Evolutionary conservation across 2,113 vertebrate genomes (phyloP).

Genomic region (Climacteris rufus): DNA sequence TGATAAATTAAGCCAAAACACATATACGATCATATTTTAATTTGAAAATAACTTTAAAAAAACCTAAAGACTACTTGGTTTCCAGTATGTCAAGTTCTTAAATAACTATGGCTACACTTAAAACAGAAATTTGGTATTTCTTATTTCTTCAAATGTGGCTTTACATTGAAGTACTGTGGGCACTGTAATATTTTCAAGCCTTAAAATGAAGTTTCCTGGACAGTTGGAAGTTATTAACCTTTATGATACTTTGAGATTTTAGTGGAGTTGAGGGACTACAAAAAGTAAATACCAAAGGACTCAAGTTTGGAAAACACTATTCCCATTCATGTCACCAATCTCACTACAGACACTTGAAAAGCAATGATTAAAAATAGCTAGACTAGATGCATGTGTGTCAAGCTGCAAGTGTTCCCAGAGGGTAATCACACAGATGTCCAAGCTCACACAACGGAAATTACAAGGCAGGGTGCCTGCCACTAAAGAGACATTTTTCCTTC

Average conservation of each 20-base stretch:
- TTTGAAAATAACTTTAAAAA: neutral
- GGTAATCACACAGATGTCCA: constrained; percentile 54
- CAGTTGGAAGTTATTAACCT: constrained; percentile 46
- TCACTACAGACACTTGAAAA: constrained; percentile 44
- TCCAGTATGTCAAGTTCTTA: neutral
- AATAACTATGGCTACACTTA: neutral
- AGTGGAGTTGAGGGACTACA: neutral
- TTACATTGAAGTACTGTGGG: neutral
- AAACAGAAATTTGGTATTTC: neutral
- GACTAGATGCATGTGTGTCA: constrained; percentile 37
- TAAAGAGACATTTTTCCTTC: constrained; percentile 54
- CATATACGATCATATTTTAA: neutral
- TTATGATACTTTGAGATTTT: neutral
- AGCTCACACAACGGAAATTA: constrained; percentile 59
- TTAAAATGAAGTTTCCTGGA: constrained; percentile 13
- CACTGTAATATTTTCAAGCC: neutral
- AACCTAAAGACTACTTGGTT: neutral
- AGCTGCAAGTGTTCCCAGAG: constrained; percentile 58
- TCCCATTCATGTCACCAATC: constrained; percentile 44
- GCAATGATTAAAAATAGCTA: constrained; percentile 57
- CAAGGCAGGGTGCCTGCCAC: constrained; percentile 55
- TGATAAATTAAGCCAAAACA: neutral
- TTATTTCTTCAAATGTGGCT: neutral
- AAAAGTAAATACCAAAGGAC: constrained; percentile 29
- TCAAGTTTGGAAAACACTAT: constrained; percentile 33